Conservation (phyloP, 2,888 invertebrate species). For the Bombylius discolor region DNA sequence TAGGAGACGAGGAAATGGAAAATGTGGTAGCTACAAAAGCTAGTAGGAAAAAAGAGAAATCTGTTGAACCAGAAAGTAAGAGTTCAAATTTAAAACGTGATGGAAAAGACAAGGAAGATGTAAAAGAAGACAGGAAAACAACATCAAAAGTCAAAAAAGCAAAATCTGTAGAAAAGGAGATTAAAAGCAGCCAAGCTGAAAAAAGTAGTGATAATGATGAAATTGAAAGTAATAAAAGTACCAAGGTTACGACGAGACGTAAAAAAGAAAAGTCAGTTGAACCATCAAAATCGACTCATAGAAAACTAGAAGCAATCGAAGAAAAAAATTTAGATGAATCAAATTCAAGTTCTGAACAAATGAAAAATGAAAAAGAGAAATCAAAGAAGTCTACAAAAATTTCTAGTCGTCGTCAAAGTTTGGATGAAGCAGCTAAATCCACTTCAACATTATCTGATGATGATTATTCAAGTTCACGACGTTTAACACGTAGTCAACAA, state of each 20-base stretch:
- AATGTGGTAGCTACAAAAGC: background rate
- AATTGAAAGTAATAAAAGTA: background rate
- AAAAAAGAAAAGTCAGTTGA: too few relatives aligned
- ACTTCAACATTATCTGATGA: background rate
- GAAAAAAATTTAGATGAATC: too few relatives aligned
- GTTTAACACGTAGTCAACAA: slow-evolving; percentile 23
- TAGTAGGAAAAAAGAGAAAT: background rate
- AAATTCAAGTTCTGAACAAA: too few relatives aligned
- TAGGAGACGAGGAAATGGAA: background rate
- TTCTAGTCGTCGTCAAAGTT: background rate
- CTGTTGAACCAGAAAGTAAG: background rate
- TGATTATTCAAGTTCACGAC: slow-evolving; percentile 17
- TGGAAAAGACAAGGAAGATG: background rate
- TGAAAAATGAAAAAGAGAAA: background rate
- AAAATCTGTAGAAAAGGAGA: background rate
- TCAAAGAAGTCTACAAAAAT: background rate
- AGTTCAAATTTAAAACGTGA: background rate
- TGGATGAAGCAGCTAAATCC: background rate
- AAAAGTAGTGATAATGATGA: background rate
- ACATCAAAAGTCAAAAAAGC: background rate
- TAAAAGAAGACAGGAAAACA: too few relatives aligned
- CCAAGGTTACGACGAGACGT: too few relatives aligned
- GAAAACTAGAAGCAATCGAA: too few relatives aligned
- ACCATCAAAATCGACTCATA: too few relatives aligned
- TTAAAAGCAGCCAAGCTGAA: background rate